Conservation (phyloP, 53 echinoderm and acorn worm genomes). For the Arbacia lixula region DNA sequence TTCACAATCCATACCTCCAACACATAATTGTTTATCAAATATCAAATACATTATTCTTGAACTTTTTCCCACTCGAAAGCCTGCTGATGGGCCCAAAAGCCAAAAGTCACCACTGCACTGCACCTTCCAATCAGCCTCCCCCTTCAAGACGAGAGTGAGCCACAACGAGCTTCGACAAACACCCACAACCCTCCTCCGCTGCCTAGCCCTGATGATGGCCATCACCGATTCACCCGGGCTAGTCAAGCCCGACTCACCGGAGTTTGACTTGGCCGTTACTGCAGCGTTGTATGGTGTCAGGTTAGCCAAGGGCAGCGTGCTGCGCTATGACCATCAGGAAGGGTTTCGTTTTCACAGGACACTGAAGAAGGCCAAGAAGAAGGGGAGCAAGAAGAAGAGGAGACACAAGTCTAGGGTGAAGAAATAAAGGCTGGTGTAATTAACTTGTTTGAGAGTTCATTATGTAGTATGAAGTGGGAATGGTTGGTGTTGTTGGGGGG, state of each 20-base stretch:
- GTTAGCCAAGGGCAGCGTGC: constrained; percentile 34
- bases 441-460: too few species aligned
- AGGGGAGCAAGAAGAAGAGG: constrained; percentile 13
- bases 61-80: too few species aligned
- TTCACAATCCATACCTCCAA: not conserved
- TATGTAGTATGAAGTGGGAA: too few species aligned
- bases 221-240: constrained; percentile 62
- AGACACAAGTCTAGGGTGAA: not conserved
- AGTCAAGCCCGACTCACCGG: constrained; percentile 27
- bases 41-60: too few species aligned
- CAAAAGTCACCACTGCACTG: too few species aligned
- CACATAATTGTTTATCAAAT: too few species aligned
- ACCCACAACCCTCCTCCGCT: constrained; percentile 66
- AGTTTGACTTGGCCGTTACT: constrained; percentile 66
- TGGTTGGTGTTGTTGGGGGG: too few species aligned
- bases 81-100: too few species aligned
- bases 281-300: constrained; percentile 72
- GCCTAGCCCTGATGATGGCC: constrained; percentile 77
- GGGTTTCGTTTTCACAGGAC: constrained; percentile 54
- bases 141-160: too few species aligned
- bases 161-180: too few species aligned
- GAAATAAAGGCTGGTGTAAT: not conserved
- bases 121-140: too few species aligned
- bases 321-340: constrained; percentile 59
- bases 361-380: constrained; percentile 11